Evolutionary conservation across 2,113 vertebrate species (phyloP).

Genomic region (Shinisaurus crocodilurus): DNA sequence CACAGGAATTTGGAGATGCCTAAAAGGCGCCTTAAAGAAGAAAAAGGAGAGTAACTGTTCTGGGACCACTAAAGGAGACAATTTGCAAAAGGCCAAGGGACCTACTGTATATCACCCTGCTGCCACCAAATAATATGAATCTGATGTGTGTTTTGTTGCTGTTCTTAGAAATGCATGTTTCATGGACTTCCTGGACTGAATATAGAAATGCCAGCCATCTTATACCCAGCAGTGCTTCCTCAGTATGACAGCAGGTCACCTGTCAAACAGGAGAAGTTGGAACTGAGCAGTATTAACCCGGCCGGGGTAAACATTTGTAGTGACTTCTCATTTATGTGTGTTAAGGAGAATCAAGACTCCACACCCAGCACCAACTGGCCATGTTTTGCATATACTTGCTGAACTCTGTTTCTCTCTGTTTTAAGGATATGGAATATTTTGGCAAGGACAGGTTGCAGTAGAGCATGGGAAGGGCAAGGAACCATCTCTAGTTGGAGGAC

Average conservation of each 20-base stretch:
- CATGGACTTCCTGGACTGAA: conserved; percentile 90
- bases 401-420: background rate
- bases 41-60: background rate
- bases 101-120: too few species aligned
- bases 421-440: rapidly evolving
- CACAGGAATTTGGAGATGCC: background rate
- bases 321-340: rapidly evolving
- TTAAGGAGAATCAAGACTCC: background rate
- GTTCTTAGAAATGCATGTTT: conserved; percentile 91
- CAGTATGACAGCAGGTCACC: conserved; percentile 86
- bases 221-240: conserved; percentile 90
- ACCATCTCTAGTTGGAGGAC: background rate
- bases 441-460: background rate
- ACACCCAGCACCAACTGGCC: background rate
- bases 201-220: conserved; percentile 85
- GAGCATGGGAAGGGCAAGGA: too few species aligned
- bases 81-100: background rate
- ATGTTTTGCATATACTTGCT: background rate
- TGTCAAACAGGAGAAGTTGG: conserved; percentile 73
- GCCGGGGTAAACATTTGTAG: conserved; percentile 70
- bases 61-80: background rate
- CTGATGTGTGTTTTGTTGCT: background rate
- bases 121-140: rapidly evolving
- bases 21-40: background rate
- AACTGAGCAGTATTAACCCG: conserved; percentile 70